Evolutionary conservation across 1,140 invertebrate species (phyloP).

Genomic region (Euwallacea similis): DNA sequence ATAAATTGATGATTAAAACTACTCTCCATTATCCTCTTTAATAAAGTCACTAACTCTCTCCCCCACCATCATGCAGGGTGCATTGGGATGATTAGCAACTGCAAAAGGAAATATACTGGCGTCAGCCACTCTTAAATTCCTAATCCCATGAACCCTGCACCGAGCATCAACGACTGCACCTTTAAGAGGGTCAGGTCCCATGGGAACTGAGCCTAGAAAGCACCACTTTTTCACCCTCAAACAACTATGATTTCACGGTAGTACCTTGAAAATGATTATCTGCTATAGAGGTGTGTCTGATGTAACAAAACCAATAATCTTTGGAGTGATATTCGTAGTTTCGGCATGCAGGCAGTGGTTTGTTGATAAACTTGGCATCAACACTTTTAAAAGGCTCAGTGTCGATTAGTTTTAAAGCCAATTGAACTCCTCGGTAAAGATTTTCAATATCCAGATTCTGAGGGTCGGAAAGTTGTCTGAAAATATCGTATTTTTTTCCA

Average conservation of each 20-base stretch:
- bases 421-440: conserved; percentile 39
- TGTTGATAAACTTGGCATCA: conserved; percentile 33
- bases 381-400: conserved; percentile 43
- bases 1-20: neutral
- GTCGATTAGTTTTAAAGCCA: conserved; percentile 37
- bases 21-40: conserved; percentile 56
- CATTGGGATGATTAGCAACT: conserved; percentile 71
- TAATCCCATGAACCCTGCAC: conserved; percentile 57
- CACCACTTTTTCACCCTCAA: neutral
- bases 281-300: conserved; percentile 44
- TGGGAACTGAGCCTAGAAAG: conserved; percentile 17
- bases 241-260: neutral
- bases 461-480: conserved; percentile 53
- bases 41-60: conserved; percentile 86
- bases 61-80: conserved; percentile 79
- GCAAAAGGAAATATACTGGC: conserved; percentile 74
- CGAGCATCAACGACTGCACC: conserved; percentile 60
- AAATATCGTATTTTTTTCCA: neutral
- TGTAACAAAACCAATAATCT: conserved; percentile 45
- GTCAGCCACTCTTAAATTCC: conserved; percentile 70
- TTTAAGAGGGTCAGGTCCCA: conserved; percentile 23
- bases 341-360: conserved; percentile 41
- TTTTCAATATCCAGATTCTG: conserved; percentile 53
- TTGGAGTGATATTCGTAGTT: conserved; percentile 38
- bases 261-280: conserved; percentile 56